phyloP scores from a whole-genome alignment of 2,113 vertebrate genomes.

The Glaucomys volans region DNA sequence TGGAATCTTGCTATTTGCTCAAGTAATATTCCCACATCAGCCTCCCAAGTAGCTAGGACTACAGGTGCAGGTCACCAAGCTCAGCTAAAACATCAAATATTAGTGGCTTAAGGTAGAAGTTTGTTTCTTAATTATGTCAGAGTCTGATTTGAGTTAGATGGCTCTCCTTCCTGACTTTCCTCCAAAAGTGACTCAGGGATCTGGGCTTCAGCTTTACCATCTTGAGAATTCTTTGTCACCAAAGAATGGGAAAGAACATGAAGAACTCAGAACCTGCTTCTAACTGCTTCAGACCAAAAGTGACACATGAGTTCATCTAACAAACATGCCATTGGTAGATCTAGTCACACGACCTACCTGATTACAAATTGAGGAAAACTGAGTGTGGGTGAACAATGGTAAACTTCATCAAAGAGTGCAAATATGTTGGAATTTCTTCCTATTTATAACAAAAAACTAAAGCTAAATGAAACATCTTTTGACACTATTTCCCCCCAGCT shows the following conservation, averaged over 20 bases:
- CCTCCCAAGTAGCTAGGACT: not conserved
- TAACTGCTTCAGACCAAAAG: not conserved
- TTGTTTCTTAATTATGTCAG: not conserved
- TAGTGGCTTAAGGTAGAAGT: not conserved
- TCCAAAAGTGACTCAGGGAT: conserved; percentile 37
- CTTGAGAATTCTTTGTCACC: not conserved
- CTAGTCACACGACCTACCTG: not conserved
- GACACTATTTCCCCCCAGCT: not conserved
- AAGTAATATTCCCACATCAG: not conserved
- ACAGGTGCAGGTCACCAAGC: not conserved
- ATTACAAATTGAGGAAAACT: not conserved
- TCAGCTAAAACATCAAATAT: not conserved
- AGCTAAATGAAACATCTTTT: conserved; percentile 18
- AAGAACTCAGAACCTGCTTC: not conserved
- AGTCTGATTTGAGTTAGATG: conserved; percentile 25
- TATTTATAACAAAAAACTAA: not conserved
- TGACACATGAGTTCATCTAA: not conserved
- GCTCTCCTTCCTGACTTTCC: not conserved
- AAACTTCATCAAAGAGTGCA: not conserved
- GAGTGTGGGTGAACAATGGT: not conserved
- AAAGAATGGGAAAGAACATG: not conserved
- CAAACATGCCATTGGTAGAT: not conserved
- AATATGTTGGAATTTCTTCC: not conserved
- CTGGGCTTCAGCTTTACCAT: not conserved
- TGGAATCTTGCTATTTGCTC: not conserved